Conservation (phyloP, 2,888 invertebrate genomes). For the Chrysolina oricalcia region DNA sequence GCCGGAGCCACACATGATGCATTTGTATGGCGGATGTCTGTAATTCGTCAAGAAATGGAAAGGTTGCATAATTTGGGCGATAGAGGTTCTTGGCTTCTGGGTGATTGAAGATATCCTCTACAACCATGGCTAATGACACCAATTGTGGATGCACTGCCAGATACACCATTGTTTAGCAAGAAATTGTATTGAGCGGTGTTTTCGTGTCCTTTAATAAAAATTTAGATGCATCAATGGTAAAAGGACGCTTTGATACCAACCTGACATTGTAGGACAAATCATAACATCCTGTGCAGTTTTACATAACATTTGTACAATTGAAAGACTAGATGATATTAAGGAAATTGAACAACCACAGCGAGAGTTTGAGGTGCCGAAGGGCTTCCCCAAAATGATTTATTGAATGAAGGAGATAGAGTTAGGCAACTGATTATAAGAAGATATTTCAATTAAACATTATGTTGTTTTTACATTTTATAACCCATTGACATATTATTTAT, state of each 20-base stretch:
- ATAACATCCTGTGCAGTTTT: not conserved
- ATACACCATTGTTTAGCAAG: constrained; percentile 35
- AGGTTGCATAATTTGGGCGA: constrained; percentile 1
- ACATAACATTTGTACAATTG: constrained; percentile 27
- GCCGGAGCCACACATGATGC: constrained; percentile 40
- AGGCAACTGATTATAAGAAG: constrained; percentile 27
- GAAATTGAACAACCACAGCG: not conserved
- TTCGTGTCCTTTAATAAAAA: constrained; percentile 41
- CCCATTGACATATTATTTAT: no score
- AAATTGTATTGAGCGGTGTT: constrained; percentile 45
- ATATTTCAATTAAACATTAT: constrained; percentile 18
- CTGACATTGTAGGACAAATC: not conserved
- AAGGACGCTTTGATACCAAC: constrained; percentile 31
- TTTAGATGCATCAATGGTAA: constrained; percentile 44
- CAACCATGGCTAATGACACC: constrained; percentile 42
- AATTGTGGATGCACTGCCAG: constrained; percentile 35
- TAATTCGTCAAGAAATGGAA: constrained; percentile 18
- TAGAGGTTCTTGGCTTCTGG: constrained; percentile 19
- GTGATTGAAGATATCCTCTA: constrained; percentile 13
- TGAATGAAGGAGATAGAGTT: constrained; percentile 18
- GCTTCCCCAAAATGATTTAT: constrained; percentile 7
- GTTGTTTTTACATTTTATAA: not conserved
- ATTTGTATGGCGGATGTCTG: constrained; percentile 37
- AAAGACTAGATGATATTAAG: constrained; percentile 13
- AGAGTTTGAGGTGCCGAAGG: constrained; percentile 7